Conservation (phyloP, 2,888 invertebrate species). For the Ceraclea dissimilis region DNA sequence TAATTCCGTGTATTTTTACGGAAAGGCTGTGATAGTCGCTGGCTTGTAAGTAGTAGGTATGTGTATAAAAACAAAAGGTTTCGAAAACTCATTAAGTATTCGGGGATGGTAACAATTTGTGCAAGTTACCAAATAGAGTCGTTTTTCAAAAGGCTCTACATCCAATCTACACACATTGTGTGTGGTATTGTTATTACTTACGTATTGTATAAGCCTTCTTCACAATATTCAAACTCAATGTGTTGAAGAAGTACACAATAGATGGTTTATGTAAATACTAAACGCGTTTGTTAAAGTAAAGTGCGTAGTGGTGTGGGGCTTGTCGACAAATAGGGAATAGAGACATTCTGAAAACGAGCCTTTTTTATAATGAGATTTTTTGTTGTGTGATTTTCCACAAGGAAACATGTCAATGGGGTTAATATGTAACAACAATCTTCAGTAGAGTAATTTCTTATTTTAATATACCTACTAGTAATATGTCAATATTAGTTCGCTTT, state of each 20-base stretch:
- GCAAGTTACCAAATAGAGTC: conserved; percentile 1
- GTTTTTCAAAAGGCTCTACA: not conserved
- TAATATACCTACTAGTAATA: too few species aligned
- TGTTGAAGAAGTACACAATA: not conserved
- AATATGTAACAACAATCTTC: too few species aligned
- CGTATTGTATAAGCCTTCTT: too few species aligned
- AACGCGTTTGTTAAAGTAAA: conserved; percentile 1
- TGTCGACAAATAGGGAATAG: conserved; percentile 5
- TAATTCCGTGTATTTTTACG: too few species aligned
- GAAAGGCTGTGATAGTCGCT: too few species aligned
- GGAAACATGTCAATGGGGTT: too few species aligned
- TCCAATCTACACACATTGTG: not conserved
- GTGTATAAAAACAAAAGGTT: not conserved
- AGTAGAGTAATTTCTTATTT: too few species aligned
- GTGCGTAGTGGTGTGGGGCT: not conserved
- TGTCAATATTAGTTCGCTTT: too few species aligned
- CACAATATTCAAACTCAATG: too few species aligned
- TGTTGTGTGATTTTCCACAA: too few species aligned
- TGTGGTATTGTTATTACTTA: too few species aligned
- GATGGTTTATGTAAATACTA: conserved; percentile 10
- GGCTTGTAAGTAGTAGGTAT: not conserved
- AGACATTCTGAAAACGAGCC: not conserved
- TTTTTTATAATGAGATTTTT: conserved; percentile 1
- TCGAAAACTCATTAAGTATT: conserved; percentile 2
- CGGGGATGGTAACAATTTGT: conserved; percentile 1